These are phyloP conservation scores for Strigamia transsilvanica DNA, from an alignment of 2,888 invertebrate genomes.

Conservation along the genomic window DNA sequence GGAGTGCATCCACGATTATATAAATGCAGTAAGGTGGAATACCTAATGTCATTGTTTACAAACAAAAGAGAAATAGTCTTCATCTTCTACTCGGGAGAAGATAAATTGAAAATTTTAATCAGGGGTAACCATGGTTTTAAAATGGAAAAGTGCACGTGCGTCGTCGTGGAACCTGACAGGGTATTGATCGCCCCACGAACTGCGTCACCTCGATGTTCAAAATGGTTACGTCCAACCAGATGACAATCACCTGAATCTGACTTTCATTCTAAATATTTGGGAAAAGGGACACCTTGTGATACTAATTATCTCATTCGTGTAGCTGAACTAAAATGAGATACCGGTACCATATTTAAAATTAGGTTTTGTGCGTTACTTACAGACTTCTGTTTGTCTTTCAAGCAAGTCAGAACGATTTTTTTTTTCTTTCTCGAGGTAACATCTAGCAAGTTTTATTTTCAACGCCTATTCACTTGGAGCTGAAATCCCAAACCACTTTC, in stretches of 20 bases:
- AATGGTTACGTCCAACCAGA: constrained; percentile 48
- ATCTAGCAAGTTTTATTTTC: neutral
- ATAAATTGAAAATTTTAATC: constrained; percentile 35
- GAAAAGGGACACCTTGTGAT: neutral
- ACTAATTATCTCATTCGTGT: neutral
- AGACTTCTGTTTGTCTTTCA: neutral
- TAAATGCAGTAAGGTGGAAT: constrained; percentile 12
- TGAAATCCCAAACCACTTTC: neutral
- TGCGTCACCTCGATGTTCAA: constrained; percentile 17
- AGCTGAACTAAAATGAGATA: neutral
- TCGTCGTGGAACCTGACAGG: constrained; percentile 35
- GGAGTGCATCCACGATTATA: constrained; percentile 14
- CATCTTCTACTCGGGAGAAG: neutral
- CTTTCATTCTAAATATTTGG: constrained; percentile 29
- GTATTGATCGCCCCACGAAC: constrained; percentile 18
- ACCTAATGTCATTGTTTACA: constrained; percentile 1
- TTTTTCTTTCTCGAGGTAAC: neutral
- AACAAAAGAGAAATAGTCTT: constrained; percentile 14
- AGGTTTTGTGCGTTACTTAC: neutral
- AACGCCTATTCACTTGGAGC: neutral
- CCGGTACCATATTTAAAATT: no score
- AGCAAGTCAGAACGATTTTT: neutral
- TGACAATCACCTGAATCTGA: constrained; percentile 49
- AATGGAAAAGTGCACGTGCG: constrained; percentile 21
- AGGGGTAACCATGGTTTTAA: neutral